Percentiles rank a stretch among this genome's conserved stretches.
Evolutionary conservation across 2,888 invertebrate species (phyloP).

Genomic region (Eristalis intricaria): DNA sequence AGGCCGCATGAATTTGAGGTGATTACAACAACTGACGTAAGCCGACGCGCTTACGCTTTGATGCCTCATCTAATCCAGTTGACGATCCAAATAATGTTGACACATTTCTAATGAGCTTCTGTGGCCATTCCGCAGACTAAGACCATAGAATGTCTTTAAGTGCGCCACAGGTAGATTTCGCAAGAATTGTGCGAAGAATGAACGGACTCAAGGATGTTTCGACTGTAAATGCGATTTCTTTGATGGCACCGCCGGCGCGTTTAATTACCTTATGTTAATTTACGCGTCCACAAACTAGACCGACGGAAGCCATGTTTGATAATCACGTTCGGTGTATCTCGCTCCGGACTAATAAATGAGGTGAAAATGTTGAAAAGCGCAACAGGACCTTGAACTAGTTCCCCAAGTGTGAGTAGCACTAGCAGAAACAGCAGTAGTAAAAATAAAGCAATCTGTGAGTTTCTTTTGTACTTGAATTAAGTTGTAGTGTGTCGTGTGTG

Average conservation of each 20-base stretch:
- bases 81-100: slow-evolving; percentile 21
- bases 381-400: slow-evolving; percentile 63
- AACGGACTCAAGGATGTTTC: slow-evolving; percentile 40
- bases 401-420: slow-evolving; percentile 20
- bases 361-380: slow-evolving; percentile 43
- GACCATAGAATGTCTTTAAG: not conserved
- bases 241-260: slow-evolving; percentile 25
- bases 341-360: slow-evolving; percentile 42
- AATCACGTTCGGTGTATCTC: slow-evolving; percentile 32
- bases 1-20: not conserved
- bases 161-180: not conserved
- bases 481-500: not conserved
- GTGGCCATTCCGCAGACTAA: not conserved
- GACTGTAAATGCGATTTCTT: slow-evolving; percentile 24
- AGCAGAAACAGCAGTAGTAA: not conserved
- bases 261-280: slow-evolving; percentile 41
- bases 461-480: not conserved
- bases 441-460: not conserved
- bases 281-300: slow-evolving; percentile 12
- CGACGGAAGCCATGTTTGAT: slow-evolving; percentile 6
- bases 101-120: slow-evolving; percentile 21
- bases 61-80: slow-evolving; percentile 25
- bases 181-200: not conserved
- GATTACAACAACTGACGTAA: not conserved
- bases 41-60: not conserved